phyloP scores from a whole-genome alignment of 2,113 vertebrate genomes.

The Capreolus pygargus region DNA sequence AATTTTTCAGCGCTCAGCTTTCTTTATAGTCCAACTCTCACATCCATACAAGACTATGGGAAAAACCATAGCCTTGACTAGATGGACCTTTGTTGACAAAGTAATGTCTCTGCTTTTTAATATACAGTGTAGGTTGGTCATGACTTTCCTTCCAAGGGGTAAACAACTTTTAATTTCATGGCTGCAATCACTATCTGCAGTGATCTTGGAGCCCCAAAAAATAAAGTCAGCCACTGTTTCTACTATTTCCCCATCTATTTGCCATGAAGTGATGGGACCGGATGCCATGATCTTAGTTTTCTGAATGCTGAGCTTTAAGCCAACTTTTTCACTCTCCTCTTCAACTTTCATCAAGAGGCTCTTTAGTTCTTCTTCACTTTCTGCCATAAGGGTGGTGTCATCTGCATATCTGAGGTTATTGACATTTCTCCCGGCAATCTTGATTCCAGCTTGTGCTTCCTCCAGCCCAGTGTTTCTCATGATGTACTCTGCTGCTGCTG shows the following conservation, averaged over 20 bases:
- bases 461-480: not conserved
- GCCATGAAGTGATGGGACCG: accelerated
- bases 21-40: not conserved
- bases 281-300: not conserved
- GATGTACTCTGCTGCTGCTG: not conserved
- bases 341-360: not conserved
- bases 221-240: not conserved
- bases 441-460: not conserved
- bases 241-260: not conserved
- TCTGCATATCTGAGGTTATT: not conserved
- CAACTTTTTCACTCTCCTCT: not conserved
- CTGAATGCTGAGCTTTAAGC: not conserved
- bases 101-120: not conserved
- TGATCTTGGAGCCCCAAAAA: accelerated
- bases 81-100: accelerated
- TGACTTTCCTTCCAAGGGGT: not conserved
- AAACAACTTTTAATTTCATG: not conserved
- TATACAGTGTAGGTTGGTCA: not conserved
- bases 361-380: not conserved
- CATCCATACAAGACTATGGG: not conserved
- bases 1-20: accelerated
- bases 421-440: not conserved
- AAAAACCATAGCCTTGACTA: not conserved
- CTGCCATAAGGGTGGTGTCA: not conserved
- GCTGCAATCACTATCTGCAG: not conserved